These are phyloP conservation scores for Melinaea marsaeus DNA, from an alignment of 2,888 invertebrate species.

Conservation along the genomic window DNA sequence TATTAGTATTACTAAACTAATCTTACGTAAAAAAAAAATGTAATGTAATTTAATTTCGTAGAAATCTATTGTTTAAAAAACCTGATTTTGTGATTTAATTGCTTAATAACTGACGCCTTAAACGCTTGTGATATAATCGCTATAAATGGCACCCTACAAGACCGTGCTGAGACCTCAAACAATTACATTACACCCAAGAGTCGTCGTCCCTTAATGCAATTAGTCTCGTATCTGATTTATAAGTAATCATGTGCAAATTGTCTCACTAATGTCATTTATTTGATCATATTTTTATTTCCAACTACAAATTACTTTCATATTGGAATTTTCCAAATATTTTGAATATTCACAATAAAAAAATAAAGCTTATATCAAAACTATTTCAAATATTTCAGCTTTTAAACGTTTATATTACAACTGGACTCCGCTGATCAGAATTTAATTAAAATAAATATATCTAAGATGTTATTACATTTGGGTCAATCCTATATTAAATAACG, in stretches of 20 bases:
- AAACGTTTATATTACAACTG: background rate
- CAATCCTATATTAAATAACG: conserved; percentile 8
- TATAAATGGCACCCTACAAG: conserved; percentile 24
- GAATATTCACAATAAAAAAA: too few relatives aligned
- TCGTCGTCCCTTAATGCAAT: conserved; percentile 47
- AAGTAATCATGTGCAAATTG: conserved; percentile 37
- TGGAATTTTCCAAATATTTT: too few relatives aligned
- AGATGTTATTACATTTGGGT: conserved; percentile 7
- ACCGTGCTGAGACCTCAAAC: conserved; percentile 46
- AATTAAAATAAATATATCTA: conserved; percentile 1
- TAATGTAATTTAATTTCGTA: conserved; percentile 12
- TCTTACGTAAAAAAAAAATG: background rate
- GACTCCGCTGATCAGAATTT: background rate
- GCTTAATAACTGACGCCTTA: background rate
- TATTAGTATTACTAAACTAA: too few relatives aligned
- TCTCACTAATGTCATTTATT: too few relatives aligned
- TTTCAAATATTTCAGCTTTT: conserved; percentile 6
- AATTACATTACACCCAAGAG: conserved; percentile 51
- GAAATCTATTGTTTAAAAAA: background rate
- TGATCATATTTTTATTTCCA: too few relatives aligned
- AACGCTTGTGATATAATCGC: conserved; percentile 13
- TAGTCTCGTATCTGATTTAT: conserved; percentile 45
- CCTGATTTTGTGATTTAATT: conserved; percentile 2
- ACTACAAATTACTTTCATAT: too few relatives aligned
- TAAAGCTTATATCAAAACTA: too few relatives aligned